phyloP scores from a whole-genome alignment of 2,797 vertebrate genomes.

The Eulemur rubriventer region DNA sequence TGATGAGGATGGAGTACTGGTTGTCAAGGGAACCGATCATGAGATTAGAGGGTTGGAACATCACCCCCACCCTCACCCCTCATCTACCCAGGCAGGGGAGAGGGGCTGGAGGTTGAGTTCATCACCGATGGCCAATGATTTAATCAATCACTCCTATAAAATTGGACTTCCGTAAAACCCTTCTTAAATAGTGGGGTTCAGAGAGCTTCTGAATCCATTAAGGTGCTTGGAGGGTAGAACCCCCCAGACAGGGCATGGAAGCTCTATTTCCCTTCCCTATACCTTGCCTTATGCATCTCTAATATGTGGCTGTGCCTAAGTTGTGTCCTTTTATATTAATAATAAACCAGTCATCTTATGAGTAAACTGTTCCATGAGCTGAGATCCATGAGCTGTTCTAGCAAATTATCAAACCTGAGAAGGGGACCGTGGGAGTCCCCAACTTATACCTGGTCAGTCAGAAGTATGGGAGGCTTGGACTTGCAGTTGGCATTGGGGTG shows the following conservation, averaged over 20 bases:
- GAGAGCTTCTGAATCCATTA: neutral
- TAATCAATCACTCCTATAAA: neutral
- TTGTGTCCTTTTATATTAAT: neutral
- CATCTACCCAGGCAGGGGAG: neutral
- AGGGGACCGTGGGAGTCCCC: fast-evolving
- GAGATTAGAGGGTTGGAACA: neutral
- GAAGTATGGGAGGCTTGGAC: neutral
- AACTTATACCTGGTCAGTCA: neutral
- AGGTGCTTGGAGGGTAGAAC: neutral
- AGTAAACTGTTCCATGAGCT: neutral
- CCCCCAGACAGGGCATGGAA: neutral
- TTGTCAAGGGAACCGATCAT: neutral
- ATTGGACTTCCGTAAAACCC: neutral
- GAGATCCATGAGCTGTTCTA: neutral
- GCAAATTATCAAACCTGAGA: neutral
- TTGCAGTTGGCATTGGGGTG: neutral
- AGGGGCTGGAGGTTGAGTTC: neutral
- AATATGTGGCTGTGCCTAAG: neutral
- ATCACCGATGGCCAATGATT: neutral
- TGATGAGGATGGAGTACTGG: neutral
- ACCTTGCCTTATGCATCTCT: neutral
- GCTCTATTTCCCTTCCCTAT: neutral
- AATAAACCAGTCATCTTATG: neutral
- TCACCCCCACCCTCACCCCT: neutral
- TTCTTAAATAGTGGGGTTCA: neutral